A percentile compares a stretch with the other conserved stretches of the same genome.
These are phyloP conservation scores for Chloroceryle inda DNA, from an alignment of 2,797 vertebrate species.

Conservation along the genomic window DNA sequence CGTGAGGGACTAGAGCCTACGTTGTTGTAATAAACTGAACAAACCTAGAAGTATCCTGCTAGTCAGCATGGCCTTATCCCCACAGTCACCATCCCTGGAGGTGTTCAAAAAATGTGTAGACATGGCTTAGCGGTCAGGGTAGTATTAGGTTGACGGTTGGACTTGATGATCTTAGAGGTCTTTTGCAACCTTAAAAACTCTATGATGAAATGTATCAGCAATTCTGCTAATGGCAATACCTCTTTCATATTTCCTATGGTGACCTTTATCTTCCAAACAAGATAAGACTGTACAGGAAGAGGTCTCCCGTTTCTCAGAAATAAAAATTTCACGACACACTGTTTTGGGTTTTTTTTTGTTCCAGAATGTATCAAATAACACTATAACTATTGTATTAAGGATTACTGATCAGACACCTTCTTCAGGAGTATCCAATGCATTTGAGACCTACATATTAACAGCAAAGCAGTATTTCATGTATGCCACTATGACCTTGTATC, in stretches of 20 bases:
- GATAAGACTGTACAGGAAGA: not conserved
- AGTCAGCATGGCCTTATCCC: not conserved
- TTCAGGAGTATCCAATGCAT: not conserved
- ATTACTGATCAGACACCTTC: not conserved
- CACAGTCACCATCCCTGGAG: too few species aligned
- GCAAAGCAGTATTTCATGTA: not conserved
- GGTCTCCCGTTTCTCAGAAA: not conserved
- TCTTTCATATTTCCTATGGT: not conserved
- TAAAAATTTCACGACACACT: not conserved
- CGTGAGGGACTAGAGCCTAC: not conserved
- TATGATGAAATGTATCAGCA: not conserved
- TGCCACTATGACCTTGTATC: fast-evolving
- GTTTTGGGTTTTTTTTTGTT: not conserved
- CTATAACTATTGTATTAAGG: not conserved
- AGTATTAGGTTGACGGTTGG: too few species aligned
- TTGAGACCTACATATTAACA: not conserved
- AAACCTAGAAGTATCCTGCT: not conserved
- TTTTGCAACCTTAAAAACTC: too few species aligned
- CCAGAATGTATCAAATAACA: not conserved
- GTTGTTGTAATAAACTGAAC: not conserved
- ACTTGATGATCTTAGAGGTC: too few species aligned
- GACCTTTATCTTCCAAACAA: not conserved
- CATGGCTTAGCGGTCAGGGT: too few species aligned
- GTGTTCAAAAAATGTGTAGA: too few species aligned
- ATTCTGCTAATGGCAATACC: not conserved